Base-by-base conservation (phyloP, 2,113 vertebrate species). In the Paraplagusia blochii region DNA sequence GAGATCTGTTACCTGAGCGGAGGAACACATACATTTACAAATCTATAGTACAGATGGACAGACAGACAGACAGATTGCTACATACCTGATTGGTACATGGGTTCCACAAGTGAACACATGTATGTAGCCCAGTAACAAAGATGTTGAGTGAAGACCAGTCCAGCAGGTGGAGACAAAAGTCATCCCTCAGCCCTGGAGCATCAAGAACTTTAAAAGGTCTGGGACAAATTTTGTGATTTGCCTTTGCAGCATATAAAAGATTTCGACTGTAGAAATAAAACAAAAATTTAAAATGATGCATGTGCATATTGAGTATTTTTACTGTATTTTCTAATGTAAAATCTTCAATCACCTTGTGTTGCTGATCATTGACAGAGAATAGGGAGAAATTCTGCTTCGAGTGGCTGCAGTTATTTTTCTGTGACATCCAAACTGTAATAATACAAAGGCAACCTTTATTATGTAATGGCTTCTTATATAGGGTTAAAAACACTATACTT, bases 51-150 rank as follows among this genome's bases (percentile, higher is more conserved):
- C n/a, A n/a, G n/a, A n/a, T n/a, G n/a, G n/a, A n/a, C n/a, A n/a
- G n/a, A n/a, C n/a, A n/a, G n/a, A n/a, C n/a, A n/a, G n/a, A n/a
- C n/a, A n/a, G n/a, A n/a, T n/a, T n/a, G n/a, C n/a, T n/a, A n/a
- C n/a, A n/a, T n/a, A 99, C 97, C 91, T 99, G 97, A 83, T 96
- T 99, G 5, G 97, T 99, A 72, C 97, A 99, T 66, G 97, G 96
- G 0, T 96, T 99, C 97, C 97, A 99, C 16, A 99, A 89, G 76
- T 99, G 99, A 14, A 99, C 97, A 2, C 97, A 99, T 57, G 97
- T 99, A 1, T 95, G 96, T 58, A 99, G 90, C 63, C 96, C 97
- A 54, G 99, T 96, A 0, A 96, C 99, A 73, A 99, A 93, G 43
- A 99, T 95, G 0, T 99, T 99, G 29, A 99, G 91, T 45, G 97